phyloP scores from a whole-genome alignment of 1,140 invertebrate species.

The Drosophila equinoxialis region DNA sequence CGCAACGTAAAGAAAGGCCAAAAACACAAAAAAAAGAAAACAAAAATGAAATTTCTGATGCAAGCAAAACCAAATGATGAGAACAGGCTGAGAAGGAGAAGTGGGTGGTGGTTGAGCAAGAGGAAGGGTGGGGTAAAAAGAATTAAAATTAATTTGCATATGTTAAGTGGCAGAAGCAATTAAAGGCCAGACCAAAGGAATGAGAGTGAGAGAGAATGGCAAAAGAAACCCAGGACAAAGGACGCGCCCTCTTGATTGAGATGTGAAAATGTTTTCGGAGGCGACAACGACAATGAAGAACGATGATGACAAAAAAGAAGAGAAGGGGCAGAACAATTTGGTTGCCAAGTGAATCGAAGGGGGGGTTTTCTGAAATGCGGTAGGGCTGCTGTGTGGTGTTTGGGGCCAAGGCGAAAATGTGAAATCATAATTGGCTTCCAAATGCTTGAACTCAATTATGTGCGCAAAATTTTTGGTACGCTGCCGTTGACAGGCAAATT shows the following conservation, averaged over 20 bases:
- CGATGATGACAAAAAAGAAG: constrained; percentile 15
- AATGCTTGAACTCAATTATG: constrained; percentile 81
- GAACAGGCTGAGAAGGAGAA: not conserved
- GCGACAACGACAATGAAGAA: constrained; percentile 14
- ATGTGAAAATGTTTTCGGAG: constrained; percentile 50
- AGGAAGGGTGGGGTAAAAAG: constrained; percentile 26
- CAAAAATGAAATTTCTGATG: not conserved
- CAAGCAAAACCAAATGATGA: constrained; percentile 2
- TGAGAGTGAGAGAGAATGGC: not conserved
- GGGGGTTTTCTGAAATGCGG: not conserved
- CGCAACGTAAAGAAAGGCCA: constrained; percentile 24
- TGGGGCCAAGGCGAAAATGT: constrained; percentile 49
- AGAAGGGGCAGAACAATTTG: no score
- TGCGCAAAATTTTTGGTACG: constrained; percentile 68
- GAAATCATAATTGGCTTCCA: constrained; percentile 80
- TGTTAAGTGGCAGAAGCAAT: constrained; percentile 80
- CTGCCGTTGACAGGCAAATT: constrained; percentile 79
- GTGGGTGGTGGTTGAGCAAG: no score
- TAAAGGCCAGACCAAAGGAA: constrained; percentile 45
- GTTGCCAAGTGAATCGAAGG: not conserved
- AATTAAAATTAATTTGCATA: constrained; percentile 78
- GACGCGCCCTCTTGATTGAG: constrained; percentile 64
- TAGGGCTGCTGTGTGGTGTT: not conserved
- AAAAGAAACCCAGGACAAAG: constrained; percentile 28
- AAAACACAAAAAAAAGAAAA: not conserved